Evolutionary conservation across 2,113 vertebrate genomes (phyloP), one percentile per base, ranked within the genome.

Genomic region (Cervus canadensis): DNA sequence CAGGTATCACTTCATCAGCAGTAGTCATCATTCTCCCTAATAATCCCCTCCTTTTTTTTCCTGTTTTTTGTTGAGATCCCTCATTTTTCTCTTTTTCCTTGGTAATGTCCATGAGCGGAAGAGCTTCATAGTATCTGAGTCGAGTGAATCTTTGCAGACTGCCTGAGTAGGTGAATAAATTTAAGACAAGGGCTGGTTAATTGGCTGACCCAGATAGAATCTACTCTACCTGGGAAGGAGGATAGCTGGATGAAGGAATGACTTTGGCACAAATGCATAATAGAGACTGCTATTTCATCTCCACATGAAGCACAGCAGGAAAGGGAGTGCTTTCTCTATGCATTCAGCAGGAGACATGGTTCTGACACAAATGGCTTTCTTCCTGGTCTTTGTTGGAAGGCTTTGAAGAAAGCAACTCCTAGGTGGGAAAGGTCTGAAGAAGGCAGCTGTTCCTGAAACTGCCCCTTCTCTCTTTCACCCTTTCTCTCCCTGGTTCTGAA

Each of bases 311-410:
- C 95, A 28, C 94, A 96, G 97, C 87, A 59, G 89, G 96, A 23
- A 87, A 60, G 40, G 79, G 81, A 74, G 9, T 1, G 23, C 83
- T 96, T 93, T 95, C 97, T 96, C 57, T 74, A 13, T n/a, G 62
- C 81, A 64, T 83, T 93, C 48, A 93, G 82, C 93, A 64, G 36
- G 60, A 92, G 81, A 93, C 87, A 89, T 43, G 97, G 62, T 83
- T 96, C 97, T 93, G 57, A 94, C 87, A 87, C n/a, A 92, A 93
- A 62, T 23, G 88, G 33, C 91, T 97, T 97, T 97, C 93, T 96
- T 92, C 95, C 82, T n/a, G 59, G 88, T 93, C 40, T 93, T 94
- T 93, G 54, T 97, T 93, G 95, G 95, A 96, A 97, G 79, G 93
- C 92, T 96, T 48, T 96, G 97, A 95, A 94, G 84, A 85, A 93